Evolutionary conservation across 2,797 vertebrate species (phyloP).

Genomic region (Mastacembelus armatus): DNA sequence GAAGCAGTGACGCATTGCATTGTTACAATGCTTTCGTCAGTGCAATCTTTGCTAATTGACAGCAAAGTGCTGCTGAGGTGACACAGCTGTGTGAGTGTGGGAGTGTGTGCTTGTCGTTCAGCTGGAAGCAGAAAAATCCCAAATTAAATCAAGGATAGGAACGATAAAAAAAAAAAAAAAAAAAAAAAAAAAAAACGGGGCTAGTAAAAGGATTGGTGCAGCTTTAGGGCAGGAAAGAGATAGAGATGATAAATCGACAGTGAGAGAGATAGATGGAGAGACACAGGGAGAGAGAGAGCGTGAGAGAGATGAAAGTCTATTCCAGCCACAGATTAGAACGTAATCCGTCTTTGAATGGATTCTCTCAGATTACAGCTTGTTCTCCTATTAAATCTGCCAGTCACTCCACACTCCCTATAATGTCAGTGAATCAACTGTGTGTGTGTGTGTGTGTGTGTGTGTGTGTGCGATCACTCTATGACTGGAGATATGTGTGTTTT

Average conservation of each 20-base stretch:
- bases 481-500: conserved; percentile 63
- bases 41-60: conserved; percentile 64
- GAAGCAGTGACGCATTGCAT: conserved; percentile 37
- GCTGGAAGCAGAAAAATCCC: conserved; percentile 33
- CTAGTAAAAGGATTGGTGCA: conserved; percentile 50
- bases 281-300: conserved; percentile 10
- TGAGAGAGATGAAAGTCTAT: conserved; percentile 66
- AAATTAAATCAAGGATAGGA: conserved; percentile 61
- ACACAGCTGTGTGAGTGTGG: conserved; percentile 48
- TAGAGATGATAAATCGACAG: conserved; percentile 38
- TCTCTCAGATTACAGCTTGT: conserved; percentile 78
- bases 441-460: conserved; percentile 22
- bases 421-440: conserved; percentile 44
- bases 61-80: conserved; percentile 45
- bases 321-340: conserved; percentile 73
- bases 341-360: conserved; percentile 77
- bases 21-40: conserved; percentile 45
- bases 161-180: conserved; percentile 22
- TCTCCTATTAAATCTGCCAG: conserved; percentile 76
- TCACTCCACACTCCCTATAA: conserved; percentile 54
- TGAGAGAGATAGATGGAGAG: conserved; percentile 12
- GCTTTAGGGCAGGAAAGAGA: conserved; percentile 57
- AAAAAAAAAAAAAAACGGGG: conserved; percentile 21
- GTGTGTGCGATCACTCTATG: conserved; percentile 43
- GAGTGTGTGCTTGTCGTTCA: conserved; percentile 7